phyloP scores from a whole-genome alignment of 2,113 vertebrate genomes.

The Calidris pugnax region DNA sequence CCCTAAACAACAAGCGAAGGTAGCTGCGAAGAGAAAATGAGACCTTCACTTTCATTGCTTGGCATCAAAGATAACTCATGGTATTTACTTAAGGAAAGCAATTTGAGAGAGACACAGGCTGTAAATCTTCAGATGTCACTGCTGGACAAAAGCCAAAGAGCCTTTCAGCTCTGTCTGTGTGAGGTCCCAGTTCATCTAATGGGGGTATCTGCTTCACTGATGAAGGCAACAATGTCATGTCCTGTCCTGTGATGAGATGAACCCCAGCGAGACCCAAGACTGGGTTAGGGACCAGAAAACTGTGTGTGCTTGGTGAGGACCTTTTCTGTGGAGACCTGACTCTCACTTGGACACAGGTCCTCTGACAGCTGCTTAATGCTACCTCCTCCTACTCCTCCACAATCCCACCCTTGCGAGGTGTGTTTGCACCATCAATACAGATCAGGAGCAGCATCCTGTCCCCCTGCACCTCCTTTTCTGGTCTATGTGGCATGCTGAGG shows the following conservation, averaged over 20 bases:
- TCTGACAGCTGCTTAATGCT: fast-evolving
- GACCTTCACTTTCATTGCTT: background rate
- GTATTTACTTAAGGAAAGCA: background rate
- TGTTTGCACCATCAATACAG: fast-evolving
- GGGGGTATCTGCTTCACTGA: background rate
- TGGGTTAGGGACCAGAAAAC: background rate
- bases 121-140: background rate
- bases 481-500: background rate
- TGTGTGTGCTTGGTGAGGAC: background rate
- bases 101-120: background rate
- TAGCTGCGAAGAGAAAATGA: fast-evolving
- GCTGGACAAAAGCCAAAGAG: background rate
- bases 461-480: background rate
- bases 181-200: background rate
- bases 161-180: background rate
- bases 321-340: background rate
- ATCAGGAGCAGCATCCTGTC: background rate
- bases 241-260: background rate
- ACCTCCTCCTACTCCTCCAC: background rate
- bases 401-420: background rate
- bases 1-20: fast-evolving
- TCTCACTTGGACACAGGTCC: background rate
- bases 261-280: background rate
- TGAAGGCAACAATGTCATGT: background rate
- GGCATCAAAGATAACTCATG: background rate